Evolutionary conservation across 2,113 vertebrate genomes (phyloP), one percentile per base, ranked within the genome.

Genomic region (Carettochelys insculpta): DNA sequence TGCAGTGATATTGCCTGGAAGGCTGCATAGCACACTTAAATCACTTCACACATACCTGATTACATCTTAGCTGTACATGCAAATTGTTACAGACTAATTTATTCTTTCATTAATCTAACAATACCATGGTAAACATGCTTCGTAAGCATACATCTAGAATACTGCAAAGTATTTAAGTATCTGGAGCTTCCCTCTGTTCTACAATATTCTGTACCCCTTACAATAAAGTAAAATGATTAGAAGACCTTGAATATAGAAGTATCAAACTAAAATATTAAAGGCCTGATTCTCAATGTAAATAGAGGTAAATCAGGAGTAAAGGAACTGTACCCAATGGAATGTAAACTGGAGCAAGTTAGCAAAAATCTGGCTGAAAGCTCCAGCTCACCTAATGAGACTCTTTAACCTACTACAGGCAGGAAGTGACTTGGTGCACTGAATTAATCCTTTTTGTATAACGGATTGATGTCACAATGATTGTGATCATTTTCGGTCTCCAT

Each of bases 61-160:
- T 77, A 80, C 24, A 48, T 12, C 51, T 90, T 85, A 86, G 29
- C 27, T 68, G 88, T 11, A 77, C 77, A 61, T 41, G 54, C 48
- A 95, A 92, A 78, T 61, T 71, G 68, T 34, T 80, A 79, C 51
- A 92, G 24, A 90, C 3, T 87, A 95, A 93, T 87, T 20, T 58
- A 61, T 50, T 43, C 24, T 89, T 87, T 14, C 38, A 79, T 77
- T 54, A 65, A 56, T 90, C 73, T 71, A 19, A n/a, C 52, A 80
- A 24, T 27, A 76, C 78, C 51, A 83, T 38, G 31, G 86, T 14
- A 71, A 41, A 85, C 11, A 85, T 16, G 17, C 81, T 47, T 58
- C 86, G 43, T 13, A 77, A n/a, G 80, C 90, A 45, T 8, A 83
- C 3, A 11, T 47, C 41, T 56, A 50, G 38, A 94, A 85, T 50